Evolutionary conservation across 2,888 invertebrate genomes (phyloP), one percentile per base, ranked within the genome.

Genomic region (Iphiclides podalirius): DNA sequence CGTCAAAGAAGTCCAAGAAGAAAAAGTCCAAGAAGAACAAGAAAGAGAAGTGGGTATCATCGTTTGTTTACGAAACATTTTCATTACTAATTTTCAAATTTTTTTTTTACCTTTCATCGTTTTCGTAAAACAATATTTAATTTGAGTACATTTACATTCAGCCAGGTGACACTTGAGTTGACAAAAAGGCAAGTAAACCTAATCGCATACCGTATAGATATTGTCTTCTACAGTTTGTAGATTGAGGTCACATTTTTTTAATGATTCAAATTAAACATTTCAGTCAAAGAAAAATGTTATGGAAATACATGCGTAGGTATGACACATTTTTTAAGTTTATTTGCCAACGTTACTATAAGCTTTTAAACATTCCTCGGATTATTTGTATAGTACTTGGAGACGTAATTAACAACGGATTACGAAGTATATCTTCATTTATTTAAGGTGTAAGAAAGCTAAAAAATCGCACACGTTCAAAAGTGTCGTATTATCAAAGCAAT

Each of bases 11-110:
- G 70, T 87, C 92, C 56, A 94, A 94, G 85, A 94, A 94, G 90
- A 95, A 94, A 85, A 94, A 94, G 74, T 91, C 93, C 0, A 94
- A 94, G 78, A 93, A 92, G 79, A 91, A 91, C 70, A 93, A 93
- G 77, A 93, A 92, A 79, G 93, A 93, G 61, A 93, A 92, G 94
- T 93, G 87, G 89, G 91, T 90, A 73, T 54, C 46, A 73, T 54
- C 46, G 13, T 40, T 51, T 53, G 47, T 45, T 16, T 52, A n/a
- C n/a, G n/a, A n/a, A n/a, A n/a, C n/a, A n/a, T n/a, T n/a, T 52
- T 57, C 52, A 53, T 58, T 53, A 47, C 51, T 51, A 41, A 51
- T 49, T 61, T 37, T 62, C 66, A 57, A 52, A 62, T 54, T 59
- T 52, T 31, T 68, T 76, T 64, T 73, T 72, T 67, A 71, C 63